Percentiles rank a stretch among this genome's conserved stretches.
phyloP scores from a whole-genome alignment of 2,888 invertebrate species.

The Hypercompe scribonia region DNA sequence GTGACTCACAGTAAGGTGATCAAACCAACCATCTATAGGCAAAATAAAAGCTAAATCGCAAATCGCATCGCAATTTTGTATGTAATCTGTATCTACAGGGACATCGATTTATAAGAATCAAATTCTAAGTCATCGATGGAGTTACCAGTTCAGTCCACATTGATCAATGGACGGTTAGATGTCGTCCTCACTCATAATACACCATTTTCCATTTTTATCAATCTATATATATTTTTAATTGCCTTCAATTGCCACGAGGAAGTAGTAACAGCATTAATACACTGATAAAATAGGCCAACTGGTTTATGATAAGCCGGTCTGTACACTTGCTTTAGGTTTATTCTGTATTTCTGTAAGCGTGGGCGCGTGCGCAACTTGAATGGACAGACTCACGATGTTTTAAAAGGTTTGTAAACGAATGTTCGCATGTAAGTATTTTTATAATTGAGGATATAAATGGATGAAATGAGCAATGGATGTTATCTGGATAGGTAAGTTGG shows the following conservation, averaged over 20 bases:
- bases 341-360: conserved; percentile 28
- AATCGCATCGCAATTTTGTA: no score
- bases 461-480: neutral
- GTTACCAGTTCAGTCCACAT: neutral
- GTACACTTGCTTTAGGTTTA: conserved; percentile 19
- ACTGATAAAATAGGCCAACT: conserved; percentile 6
- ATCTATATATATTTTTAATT: conserved; percentile 1
- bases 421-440: neutral
- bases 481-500: neutral
- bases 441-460: neutral
- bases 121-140: no score
- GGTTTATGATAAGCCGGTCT: conserved; percentile 2
- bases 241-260: conserved; percentile 11
- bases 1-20: no score
- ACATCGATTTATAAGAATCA: neutral
- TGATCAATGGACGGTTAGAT: neutral
- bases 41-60: no score
- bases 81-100: no score
- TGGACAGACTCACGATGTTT: neutral
- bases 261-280: conserved; percentile 11
- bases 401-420: neutral
- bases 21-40: no score
- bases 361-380: conserved; percentile 26
- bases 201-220: neutral
- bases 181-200: neutral